These are phyloP conservation scores for Diceros bicornis DNA, from an alignment of 2,797 vertebrate species.

Conservation along the genomic window DNA sequence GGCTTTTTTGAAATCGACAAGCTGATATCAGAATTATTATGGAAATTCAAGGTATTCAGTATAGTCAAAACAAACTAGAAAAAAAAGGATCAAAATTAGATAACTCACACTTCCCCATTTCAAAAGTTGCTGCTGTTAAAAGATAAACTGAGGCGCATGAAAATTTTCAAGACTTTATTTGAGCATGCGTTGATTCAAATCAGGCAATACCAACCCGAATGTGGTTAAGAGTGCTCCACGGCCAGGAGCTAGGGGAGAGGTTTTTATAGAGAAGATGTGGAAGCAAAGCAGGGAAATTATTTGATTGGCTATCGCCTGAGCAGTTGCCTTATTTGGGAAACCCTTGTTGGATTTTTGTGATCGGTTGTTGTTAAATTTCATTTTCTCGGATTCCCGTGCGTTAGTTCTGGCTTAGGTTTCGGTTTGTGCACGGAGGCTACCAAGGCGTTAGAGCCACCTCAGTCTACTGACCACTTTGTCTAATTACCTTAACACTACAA, in stretches of 20 bases:
- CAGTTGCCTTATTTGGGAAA: background rate
- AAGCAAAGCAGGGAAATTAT: background rate
- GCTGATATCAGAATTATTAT: background rate
- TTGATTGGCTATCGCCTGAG: background rate
- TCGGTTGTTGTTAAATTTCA: background rate
- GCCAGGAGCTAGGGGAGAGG: no score
- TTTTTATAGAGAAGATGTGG: background rate
- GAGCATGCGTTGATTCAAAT: background rate
- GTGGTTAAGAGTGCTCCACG: background rate
- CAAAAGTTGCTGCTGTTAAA: background rate
- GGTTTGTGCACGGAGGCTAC: background rate
- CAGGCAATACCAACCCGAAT: accelerated
- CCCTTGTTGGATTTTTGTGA: background rate
- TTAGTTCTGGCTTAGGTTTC: background rate
- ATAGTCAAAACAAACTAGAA: background rate
- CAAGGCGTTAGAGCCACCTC: background rate
- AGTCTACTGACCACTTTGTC: background rate
- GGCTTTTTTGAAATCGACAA: background rate
- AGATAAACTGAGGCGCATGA: background rate
- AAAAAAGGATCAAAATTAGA: background rate
- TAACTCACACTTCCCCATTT: background rate
- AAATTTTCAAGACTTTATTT: background rate
- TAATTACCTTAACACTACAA: background rate
- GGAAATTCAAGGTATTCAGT: background rate
- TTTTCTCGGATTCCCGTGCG: background rate